Evolutionary conservation across 2,888 invertebrate genomes (phyloP).

Genomic region (Latrodectus elegans): DNA sequence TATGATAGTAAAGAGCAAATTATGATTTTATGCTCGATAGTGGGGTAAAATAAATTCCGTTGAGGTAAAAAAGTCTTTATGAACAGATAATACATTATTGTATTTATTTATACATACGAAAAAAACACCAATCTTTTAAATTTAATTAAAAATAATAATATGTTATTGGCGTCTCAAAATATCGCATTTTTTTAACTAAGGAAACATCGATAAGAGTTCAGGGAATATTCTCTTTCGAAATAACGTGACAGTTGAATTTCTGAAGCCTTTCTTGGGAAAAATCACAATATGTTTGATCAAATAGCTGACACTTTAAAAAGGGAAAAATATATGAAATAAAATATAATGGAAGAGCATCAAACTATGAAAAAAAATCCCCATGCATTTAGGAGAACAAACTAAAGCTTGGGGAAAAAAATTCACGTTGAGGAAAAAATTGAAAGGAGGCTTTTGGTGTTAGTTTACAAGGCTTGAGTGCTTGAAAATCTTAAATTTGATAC

Average conservation of each 20-base stretch:
- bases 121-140: no score
- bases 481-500: constrained; percentile 56
- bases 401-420: constrained; percentile 20
- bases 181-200: no score
- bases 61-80: no score
- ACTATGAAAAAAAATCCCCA: constrained; percentile 47
- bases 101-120: no score
- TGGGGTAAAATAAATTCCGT: no score
- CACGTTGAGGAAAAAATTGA: constrained; percentile 3
- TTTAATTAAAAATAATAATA: no score
- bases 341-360: constrained; percentile 32
- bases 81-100: no score
- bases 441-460: constrained; percentile 36
- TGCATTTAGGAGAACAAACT: constrained; percentile 67
- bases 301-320: constrained; percentile 22
- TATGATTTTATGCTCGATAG: no score
- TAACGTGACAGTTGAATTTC: neutral
- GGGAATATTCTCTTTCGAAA: no score
- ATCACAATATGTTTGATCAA: constrained; percentile 57
- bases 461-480: constrained; percentile 60
- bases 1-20: no score
- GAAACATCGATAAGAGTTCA: no score
- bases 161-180: no score
- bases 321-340: constrained; percentile 42
- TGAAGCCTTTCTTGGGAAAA: constrained; percentile 23